A percentile compares a stretch with the other conserved stretches of the same genome.
Conservation (phyloP, 1,140 invertebrate genomes). For the Heterodera carotae region DNA sequence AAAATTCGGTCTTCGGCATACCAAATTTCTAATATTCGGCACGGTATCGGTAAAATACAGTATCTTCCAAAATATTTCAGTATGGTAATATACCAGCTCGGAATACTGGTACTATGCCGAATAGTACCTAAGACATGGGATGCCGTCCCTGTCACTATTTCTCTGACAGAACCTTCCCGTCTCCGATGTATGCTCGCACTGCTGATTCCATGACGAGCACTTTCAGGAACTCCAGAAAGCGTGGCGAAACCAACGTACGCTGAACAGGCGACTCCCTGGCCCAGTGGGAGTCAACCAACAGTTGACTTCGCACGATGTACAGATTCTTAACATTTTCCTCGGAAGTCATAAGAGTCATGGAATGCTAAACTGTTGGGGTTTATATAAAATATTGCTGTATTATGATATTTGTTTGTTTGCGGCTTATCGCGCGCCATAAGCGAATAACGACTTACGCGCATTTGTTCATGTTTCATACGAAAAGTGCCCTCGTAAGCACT, state of each 20-base stretch:
- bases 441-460: conserved; percentile 35
- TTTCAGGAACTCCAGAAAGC: conserved; percentile 35
- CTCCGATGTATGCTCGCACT: conserved; percentile 24
- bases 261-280: not conserved
- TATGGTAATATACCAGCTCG: too few relatives aligned
- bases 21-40: too few relatives aligned
- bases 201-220: conserved; percentile 25
- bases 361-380: too few relatives aligned
- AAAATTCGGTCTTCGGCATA: too few relatives aligned
- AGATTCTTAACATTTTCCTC: conserved; percentile 41
- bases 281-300: conserved; percentile 21
- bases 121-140: too few relatives aligned
- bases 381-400: too few relatives aligned
- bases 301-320: conserved; percentile 28
- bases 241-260: not conserved
- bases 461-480: conserved; percentile 33
- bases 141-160: too few relatives aligned
- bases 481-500: conserved; percentile 42
- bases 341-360: conserved; percentile 38
- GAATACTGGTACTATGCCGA: too few relatives aligned
- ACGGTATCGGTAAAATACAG: too few relatives aligned
- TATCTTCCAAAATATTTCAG: too few relatives aligned
- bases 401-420: too few relatives aligned
- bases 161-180: conserved; percentile 21
- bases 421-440: too few relatives aligned